These are phyloP conservation scores for Cyrtodaria siliqua DNA, from an alignment of 2,888 invertebrate genomes.

Conservation along the genomic window DNA sequence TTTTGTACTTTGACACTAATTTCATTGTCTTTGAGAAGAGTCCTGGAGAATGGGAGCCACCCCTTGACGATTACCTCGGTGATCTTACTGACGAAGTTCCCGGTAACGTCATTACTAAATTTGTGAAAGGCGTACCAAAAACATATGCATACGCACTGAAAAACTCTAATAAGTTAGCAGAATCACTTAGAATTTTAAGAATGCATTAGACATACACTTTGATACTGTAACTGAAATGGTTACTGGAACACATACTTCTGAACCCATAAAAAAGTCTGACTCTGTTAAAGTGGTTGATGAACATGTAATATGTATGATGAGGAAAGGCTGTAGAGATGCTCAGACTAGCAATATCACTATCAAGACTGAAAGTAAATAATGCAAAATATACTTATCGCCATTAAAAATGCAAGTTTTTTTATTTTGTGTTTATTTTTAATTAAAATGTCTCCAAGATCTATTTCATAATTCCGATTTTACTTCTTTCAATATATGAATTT, in stretches of 20 bases:
- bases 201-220: constrained; percentile 27
- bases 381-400: too few relatives aligned
- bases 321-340: not conserved
- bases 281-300: too few relatives aligned
- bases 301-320: too few relatives aligned
- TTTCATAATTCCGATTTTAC: too few relatives aligned
- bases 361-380: constrained; percentile 4
- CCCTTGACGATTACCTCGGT: constrained; percentile 76
- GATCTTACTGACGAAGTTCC: constrained; percentile 83
- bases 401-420: too few relatives aligned
- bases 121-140: constrained; percentile 12
- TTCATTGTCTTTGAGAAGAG: constrained; percentile 19
- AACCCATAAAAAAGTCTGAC: not conserved
- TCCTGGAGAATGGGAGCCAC: constrained; percentile 43
- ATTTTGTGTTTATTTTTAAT: too few relatives aligned
- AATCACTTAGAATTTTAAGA: constrained; percentile 33
- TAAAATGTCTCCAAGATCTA: too few relatives aligned
- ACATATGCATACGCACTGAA: constrained; percentile 8
- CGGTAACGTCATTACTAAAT: constrained; percentile 9
- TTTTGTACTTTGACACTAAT: constrained; percentile 30
- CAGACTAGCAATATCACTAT: not conserved
- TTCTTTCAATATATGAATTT: too few relatives aligned
- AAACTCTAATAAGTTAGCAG: constrained; percentile 27
- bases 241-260: constrained; percentile 14
- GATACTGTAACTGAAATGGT: constrained; percentile 44